Conservation (phyloP, 35 echinoderm and acorn worm genomes). For the Hemicentrotus pulcherrimus region DNA sequence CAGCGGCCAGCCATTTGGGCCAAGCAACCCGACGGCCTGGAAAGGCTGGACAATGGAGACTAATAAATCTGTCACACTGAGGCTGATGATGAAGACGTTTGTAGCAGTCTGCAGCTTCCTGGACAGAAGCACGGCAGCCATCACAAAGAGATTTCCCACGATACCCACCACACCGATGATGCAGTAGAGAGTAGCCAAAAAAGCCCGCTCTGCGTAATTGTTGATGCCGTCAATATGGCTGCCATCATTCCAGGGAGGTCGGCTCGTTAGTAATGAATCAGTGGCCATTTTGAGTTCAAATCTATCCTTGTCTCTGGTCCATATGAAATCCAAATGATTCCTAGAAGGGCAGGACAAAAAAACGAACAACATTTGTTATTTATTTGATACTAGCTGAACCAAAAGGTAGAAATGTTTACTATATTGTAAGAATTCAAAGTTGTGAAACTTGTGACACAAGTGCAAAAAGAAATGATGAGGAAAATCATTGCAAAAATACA, state of each 20-base stretch:
- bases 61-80: conserved; percentile 77
- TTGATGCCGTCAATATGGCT: not conserved
- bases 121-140: conserved; percentile 68
- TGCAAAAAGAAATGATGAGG: not conserved
- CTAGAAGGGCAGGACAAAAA: not conserved
- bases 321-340: not conserved
- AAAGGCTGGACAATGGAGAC: conserved; percentile 75
- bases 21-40: conserved; percentile 71
- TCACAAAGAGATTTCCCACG: conserved; percentile 79
- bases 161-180: conserved; percentile 74
- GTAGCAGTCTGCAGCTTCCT: conserved; percentile 77
- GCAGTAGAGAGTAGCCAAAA: conserved; percentile 38
- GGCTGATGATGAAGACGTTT: conserved; percentile 85
- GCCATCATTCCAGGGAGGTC: not conserved
- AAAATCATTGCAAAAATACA: not conserved
- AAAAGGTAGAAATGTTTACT: too few species aligned
- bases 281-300: conserved; percentile 11
- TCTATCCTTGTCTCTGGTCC: not conserved
- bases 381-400: not conserved
- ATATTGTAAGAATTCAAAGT: not conserved
- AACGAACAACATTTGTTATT: not conserved
- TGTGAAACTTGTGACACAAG: not conserved
- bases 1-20: conserved; percentile 68
- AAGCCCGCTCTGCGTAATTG: conserved; percentile 28
- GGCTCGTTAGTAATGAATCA: not conserved